Percentiles rank a stretch among this genome's conserved stretches.
Conservation (phyloP, 1,140 invertebrate species). For the Sinonovacula constricta region DNA sequence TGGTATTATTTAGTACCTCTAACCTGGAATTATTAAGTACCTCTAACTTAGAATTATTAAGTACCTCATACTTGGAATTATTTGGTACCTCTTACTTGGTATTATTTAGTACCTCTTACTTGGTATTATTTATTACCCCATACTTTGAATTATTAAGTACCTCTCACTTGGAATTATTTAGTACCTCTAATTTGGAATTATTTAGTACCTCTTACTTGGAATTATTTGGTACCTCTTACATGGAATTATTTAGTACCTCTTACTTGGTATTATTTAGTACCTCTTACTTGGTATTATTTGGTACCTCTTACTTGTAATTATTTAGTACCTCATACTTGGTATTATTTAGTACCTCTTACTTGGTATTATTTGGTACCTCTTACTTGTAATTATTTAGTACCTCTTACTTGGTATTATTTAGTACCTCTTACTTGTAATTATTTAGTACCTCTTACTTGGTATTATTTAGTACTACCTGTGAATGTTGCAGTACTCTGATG, state of each 20-base stretch:
- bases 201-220: not conserved
- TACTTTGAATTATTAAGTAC: too few relatives aligned
- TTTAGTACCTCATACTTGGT: not conserved
- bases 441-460: not conserved
- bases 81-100: too few relatives aligned
- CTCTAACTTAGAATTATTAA: too few relatives aligned
- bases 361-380: not conserved
- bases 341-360: not conserved
- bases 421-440: not conserved
- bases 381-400: not conserved
- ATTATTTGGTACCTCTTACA: not conserved
- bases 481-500: conserved; percentile 33
- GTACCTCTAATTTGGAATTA: not conserved
- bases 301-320: not conserved
- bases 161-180: not conserved
- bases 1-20: too few relatives aligned
- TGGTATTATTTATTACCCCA: too few relatives aligned
- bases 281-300: not conserved
- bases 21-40: too few relatives aligned
- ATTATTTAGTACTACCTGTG: conserved; percentile 15
- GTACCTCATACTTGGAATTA: too few relatives aligned
- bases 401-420: not conserved
- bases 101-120: too few relatives aligned
- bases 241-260: not conserved
- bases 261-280: not conserved